Percentiles rank a stretch among this genome's conserved stretches.
These are phyloP conservation scores for Phaethon lepturus DNA, from an alignment of 2,113 vertebrate genomes.

Conservation along the genomic window DNA sequence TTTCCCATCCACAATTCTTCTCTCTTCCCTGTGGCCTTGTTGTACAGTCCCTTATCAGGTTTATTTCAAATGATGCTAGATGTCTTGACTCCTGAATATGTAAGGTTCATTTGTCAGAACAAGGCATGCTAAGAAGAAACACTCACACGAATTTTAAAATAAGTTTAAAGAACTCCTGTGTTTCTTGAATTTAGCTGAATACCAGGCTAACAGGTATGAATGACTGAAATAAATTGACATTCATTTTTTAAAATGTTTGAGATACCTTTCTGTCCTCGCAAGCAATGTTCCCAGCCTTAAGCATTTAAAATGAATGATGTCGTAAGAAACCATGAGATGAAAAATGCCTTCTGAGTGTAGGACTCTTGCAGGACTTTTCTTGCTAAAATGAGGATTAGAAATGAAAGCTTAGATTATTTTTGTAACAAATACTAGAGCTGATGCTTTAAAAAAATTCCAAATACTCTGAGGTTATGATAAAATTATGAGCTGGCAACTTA, in stretches of 20 bases:
- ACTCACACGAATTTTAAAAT: background rate
- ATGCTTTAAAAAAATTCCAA: background rate
- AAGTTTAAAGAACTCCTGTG: background rate
- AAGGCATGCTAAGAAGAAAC: background rate
- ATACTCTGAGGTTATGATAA: background rate
- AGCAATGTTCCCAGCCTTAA: background rate
- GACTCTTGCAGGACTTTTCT: background rate
- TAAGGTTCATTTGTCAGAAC: background rate
- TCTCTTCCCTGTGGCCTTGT: background rate
- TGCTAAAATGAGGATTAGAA: background rate
- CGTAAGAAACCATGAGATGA: background rate
- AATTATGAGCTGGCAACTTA: background rate
- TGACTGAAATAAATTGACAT: background rate
- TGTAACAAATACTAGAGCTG: background rate
- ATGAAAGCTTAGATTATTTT: background rate
- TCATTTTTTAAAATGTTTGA: background rate
- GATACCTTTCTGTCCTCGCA: background rate
- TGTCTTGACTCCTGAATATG: background rate
- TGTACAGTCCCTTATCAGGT: background rate
- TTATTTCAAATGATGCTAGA: background rate
- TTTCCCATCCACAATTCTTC: background rate
- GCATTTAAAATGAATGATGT: background rate
- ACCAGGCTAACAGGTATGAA: background rate
- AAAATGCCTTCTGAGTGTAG: background rate
- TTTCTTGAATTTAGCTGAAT: background rate